A percentile compares a stretch with the other conserved stretches of the same genome.
Evolutionary conservation across 2,113 vertebrate species (phyloP).

Genomic region (Hystrix brachyura): DNA sequence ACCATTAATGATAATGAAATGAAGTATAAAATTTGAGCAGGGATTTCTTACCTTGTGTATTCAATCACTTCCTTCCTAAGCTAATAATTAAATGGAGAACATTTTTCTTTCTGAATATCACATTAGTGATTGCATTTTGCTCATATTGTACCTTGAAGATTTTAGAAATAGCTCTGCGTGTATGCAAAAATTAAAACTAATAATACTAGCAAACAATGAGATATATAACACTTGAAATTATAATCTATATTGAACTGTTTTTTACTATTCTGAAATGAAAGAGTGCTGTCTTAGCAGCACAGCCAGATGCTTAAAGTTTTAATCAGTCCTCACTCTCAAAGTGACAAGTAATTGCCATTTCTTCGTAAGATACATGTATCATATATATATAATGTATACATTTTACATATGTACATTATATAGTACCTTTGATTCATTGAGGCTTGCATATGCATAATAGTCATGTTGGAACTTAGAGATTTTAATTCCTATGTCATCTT

Average conservation of each 20-base stretch:
- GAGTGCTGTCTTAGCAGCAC: not conserved
- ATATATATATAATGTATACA: not conserved
- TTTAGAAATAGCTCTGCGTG: not conserved
- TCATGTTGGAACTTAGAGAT: not conserved
- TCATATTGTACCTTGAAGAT: not conserved
- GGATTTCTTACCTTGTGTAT: not conserved
- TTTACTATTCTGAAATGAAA: not conserved
- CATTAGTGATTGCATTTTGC: not conserved
- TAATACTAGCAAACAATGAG: not conserved
- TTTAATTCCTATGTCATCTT: not conserved
- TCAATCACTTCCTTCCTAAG: not conserved
- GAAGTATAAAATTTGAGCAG: not conserved
- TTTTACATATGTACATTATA: too few relatives aligned
- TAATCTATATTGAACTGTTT: not conserved
- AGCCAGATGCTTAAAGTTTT: not conserved
- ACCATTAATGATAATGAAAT: slow-evolving; percentile 8
- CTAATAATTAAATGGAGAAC: not conserved
- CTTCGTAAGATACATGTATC: not conserved
- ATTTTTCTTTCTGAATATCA: slow-evolving; percentile 33
- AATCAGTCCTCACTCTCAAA: not conserved
- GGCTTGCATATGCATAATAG: not conserved
- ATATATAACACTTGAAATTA: not conserved
- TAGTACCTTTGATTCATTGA: not conserved
- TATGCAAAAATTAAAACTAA: not conserved
- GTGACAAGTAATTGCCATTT: not conserved